Base-by-base conservation (phyloP, 2,797 vertebrate species). In the Diceros bicornis region DNA sequence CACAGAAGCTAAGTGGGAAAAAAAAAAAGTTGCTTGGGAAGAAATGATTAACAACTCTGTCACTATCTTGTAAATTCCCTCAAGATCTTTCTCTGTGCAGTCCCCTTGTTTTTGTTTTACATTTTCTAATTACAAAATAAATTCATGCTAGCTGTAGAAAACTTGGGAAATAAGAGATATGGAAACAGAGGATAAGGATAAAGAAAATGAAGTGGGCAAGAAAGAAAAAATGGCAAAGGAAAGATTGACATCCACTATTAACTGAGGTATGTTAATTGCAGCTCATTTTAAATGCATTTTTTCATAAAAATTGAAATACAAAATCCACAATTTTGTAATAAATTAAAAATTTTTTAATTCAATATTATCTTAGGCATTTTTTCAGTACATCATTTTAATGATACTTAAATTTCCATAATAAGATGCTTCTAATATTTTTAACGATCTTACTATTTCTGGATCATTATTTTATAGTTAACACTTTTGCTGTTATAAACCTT, bases 81-180 rank as follows among this genome's bases (percentile, higher is more conserved):
- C n/a, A 55, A 52, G 7, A 2, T 81, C 20, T 72, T 52, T 37
- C 20, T 29, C n/a, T 79, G 55, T 34, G 13, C 13, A 57, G 4
- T 23, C 3, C 12, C 20, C 27, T 74, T 52, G 5, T 37, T 88
- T 59, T 55, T 82, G 4, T 41, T 88, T 75, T 14, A 82, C 20
- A 32, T 57, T 55, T 75, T 74, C 29, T 50, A 57, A 59, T 50
- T 77, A 44, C 14, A 92, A 92, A 92, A 75, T 83, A 87, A n/a
- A 75, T 52, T 61, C 12, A n/a, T 18, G 4, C 7, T 68, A 25
- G 69, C 10, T 17, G 4, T 27, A 29, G 21, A 66, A 92, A 68
- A 50, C 16, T 37, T 82, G 23, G 29, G 29, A 44, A 34, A 41
- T 27, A 37, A 59, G 47, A 14, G 12, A 44, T 17, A 64, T 25